A percentile compares a stretch with the other conserved stretches of the same genome.
phyloP scores from a whole-genome alignment of 2,888 invertebrate genomes.

The Lacanobia oleracea region DNA sequence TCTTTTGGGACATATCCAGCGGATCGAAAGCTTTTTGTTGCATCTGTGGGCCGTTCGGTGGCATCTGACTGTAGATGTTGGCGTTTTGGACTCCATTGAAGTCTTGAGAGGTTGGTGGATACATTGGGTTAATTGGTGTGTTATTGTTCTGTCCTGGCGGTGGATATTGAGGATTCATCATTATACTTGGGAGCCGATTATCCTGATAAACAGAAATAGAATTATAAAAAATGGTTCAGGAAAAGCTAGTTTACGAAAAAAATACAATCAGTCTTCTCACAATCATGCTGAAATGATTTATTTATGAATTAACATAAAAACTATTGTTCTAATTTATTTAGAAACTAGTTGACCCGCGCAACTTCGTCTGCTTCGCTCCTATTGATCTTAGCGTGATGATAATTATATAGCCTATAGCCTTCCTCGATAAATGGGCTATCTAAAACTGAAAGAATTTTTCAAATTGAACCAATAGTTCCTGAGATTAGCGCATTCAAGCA shows the following conservation, averaged over 20 bases:
- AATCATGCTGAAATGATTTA: too few relatives aligned
- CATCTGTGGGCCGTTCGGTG: constrained; percentile 69
- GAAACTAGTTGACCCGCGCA: too few relatives aligned
- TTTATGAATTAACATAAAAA: neutral
- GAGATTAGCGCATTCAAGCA: too few relatives aligned
- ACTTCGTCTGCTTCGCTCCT: too few relatives aligned
- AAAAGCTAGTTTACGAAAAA: neutral
- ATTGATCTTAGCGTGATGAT: too few relatives aligned
- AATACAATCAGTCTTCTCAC: neutral
- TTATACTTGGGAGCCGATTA: constrained; percentile 75
- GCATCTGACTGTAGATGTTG: constrained; percentile 81
- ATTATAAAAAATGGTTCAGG: neutral
- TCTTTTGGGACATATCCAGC: constrained; percentile 85
- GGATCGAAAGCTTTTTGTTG: constrained; percentile 71
- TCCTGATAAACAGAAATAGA: constrained; percentile 62
- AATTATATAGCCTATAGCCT: too few relatives aligned
- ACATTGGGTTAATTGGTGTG: constrained; percentile 83
- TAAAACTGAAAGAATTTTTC: too few relatives aligned
- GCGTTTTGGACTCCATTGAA: constrained; percentile 85
- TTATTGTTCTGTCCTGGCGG: constrained; percentile 88
- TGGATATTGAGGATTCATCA: constrained; percentile 89
- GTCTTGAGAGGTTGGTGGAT: constrained; percentile 82
- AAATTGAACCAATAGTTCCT: too few relatives aligned
- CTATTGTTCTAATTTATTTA: neutral
- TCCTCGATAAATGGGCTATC: too few relatives aligned